Evolutionary conservation across 2,797 vertebrate genomes (phyloP).

Genomic region (Fistularia tabacaria): DNA sequence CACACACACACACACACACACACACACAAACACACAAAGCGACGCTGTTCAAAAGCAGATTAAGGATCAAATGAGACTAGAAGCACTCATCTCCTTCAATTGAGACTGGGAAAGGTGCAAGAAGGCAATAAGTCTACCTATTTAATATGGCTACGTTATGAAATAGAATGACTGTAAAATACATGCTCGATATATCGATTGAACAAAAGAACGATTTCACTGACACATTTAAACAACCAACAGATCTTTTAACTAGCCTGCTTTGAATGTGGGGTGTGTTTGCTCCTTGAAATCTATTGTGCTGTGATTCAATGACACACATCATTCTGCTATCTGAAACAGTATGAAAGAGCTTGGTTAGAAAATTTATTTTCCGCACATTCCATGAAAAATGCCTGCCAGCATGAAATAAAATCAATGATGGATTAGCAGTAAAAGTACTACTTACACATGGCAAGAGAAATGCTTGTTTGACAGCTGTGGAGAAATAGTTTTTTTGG

Average conservation of each 20-base stretch:
- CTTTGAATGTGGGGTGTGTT: slow-evolving; percentile 24
- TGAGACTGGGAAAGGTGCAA: no score
- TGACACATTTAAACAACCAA: no score
- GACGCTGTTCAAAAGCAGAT: no score
- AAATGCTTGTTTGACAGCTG: slow-evolving; percentile 21
- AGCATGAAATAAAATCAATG: slow-evolving; percentile 31
- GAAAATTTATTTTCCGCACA: slow-evolving; percentile 28
- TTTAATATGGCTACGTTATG: no score
- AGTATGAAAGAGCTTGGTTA: slow-evolving; percentile 30
- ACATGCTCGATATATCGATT: no score
- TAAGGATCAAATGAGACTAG: no score
- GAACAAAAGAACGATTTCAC: no score
- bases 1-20: no score
- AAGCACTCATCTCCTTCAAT: no score
- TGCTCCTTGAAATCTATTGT: slow-evolving; percentile 26
- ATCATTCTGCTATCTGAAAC: slow-evolving; percentile 33
- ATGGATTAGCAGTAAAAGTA: slow-evolving; percentile 19
- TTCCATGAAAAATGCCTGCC: slow-evolving; percentile 38
- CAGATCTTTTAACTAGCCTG: slow-evolving; percentile 15
- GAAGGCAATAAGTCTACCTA: no score
- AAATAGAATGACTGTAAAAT: no score
- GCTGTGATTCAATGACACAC: slow-evolving; percentile 45
- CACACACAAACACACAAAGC: no score
- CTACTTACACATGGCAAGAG: slow-evolving; percentile 17
- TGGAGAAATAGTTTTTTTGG: neutral